Conservation (phyloP, 1,140 invertebrate species). For the Brachionus asplanchnoidis region DNA sequence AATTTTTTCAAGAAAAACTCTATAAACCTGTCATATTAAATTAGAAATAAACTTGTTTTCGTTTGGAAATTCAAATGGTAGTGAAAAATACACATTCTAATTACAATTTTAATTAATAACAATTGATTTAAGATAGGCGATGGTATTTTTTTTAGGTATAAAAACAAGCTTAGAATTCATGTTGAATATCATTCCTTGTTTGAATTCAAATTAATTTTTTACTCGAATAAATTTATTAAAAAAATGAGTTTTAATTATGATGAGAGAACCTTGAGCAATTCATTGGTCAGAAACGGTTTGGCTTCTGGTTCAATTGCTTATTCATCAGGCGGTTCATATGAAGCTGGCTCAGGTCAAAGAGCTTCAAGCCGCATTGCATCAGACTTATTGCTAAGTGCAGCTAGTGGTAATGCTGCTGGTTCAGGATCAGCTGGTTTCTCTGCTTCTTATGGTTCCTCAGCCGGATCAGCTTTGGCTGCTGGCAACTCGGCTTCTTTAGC, state of each 20-base stretch:
- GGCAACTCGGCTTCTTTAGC: not conserved
- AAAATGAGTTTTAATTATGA: slow-evolving; percentile 6
- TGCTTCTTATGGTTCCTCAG: not conserved
- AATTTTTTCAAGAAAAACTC: not conserved
- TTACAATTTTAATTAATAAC: slow-evolving; percentile 15
- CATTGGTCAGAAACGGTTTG: not conserved
- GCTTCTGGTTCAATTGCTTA: not conserved
- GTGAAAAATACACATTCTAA: slow-evolving; percentile 13
- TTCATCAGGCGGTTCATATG: not conserved
- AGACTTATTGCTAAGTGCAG: not conserved
- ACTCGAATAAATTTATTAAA: not conserved
- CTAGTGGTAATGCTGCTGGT: not conserved
- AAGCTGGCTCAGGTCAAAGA: not conserved
- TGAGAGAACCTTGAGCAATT: not conserved
- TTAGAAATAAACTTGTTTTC: slow-evolving; percentile 28
- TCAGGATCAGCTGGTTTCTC: not conserved
- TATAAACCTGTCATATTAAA: slow-evolving; percentile 28
- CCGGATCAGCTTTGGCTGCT: not conserved
- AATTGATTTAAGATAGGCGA: not conserved
- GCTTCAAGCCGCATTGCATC: not conserved
- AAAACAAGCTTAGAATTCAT: not conserved
- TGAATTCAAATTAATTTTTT: not conserved
- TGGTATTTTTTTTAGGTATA: not conserved
- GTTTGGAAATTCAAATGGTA: not conserved
- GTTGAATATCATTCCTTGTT: not conserved